phyloP scores from a whole-genome alignment of 2,888 invertebrate species.

The Diplolepis rosae region DNA sequence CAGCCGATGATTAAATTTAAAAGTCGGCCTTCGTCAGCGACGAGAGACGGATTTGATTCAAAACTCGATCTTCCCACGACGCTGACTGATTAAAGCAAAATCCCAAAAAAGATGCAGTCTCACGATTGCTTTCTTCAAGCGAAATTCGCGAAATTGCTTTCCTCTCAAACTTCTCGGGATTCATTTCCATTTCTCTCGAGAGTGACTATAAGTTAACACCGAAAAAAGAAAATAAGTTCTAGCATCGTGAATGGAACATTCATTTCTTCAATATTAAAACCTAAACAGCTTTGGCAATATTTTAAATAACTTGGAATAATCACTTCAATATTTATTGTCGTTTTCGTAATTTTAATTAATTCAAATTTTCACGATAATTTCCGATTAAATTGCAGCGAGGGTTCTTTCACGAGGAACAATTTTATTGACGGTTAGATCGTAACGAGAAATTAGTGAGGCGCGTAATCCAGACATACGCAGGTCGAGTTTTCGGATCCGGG shows the following conservation, averaged over 20 bases:
- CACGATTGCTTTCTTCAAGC: slow-evolving; percentile 21
- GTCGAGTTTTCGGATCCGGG: not conserved
- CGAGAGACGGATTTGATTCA: slow-evolving; percentile 52
- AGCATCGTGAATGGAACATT: no score
- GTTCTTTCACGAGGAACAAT: slow-evolving; percentile 6
- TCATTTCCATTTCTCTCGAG: slow-evolving; percentile 20
- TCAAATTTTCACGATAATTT: not conserved
- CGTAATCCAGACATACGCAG: slow-evolving; percentile 20
- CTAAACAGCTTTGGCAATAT: no score
- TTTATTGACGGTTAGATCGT: slow-evolving; percentile 11
- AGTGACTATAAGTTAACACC: not conserved
- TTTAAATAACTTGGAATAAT: not conserved
- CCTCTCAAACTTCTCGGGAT: slow-evolving; percentile 12
- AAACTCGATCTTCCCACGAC: slow-evolving; percentile 35
- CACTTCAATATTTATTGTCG: not conserved
- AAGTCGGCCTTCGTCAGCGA: slow-evolving; percentile 62
- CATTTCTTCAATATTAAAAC: no score
- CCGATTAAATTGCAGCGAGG: not conserved
- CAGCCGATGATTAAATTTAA: slow-evolving; percentile 67
- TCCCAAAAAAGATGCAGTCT: slow-evolving; percentile 9
- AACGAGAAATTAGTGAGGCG: slow-evolving; percentile 24
- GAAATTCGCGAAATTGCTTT: slow-evolving; percentile 26
- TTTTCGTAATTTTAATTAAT: not conserved
- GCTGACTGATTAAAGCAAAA: slow-evolving; percentile 27
- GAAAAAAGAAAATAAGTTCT: not conserved